phyloP scores from a whole-genome alignment of 2,888 invertebrate species.

The Noctua janthe region DNA sequence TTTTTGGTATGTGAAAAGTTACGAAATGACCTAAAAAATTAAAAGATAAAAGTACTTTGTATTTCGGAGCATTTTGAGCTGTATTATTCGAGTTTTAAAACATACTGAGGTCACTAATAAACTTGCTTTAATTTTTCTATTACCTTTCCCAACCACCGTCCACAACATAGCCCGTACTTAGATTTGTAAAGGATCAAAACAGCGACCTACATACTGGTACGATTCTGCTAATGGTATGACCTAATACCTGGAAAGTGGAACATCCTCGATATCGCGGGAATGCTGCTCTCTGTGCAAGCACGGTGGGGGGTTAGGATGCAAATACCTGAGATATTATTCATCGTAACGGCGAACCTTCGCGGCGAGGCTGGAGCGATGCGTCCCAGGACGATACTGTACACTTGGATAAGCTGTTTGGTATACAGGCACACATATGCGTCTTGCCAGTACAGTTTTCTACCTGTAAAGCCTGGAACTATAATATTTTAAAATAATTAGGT shows the following conservation, averaged over 20 bases:
- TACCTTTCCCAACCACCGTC: neutral
- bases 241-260: constrained; percentile 32
- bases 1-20: neutral
- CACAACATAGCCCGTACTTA: no score
- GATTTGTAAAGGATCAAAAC: constrained; percentile 11
- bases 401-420: neutral
- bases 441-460: neutral
- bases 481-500: neutral
- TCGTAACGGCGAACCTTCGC: constrained; percentile 15
- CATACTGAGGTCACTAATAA: neutral
- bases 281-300: constrained; percentile 2
- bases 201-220: constrained; percentile 38
- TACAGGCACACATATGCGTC: neutral
- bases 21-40: neutral
- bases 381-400: constrained; percentile 25
- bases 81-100: neutral
- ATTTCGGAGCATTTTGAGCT: neutral
- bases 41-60: neutral
- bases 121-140: neutral
- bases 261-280: constrained; percentile 25
- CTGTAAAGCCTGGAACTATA: no score
- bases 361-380: constrained; percentile 15
- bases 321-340: constrained; percentile 55
- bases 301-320: neutral
- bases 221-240: constrained; percentile 49